These are phyloP conservation scores for Caenorhabditis briggsae DNA, from an alignment of 1,140 invertebrate genomes.

Conservation along the genomic window DNA sequence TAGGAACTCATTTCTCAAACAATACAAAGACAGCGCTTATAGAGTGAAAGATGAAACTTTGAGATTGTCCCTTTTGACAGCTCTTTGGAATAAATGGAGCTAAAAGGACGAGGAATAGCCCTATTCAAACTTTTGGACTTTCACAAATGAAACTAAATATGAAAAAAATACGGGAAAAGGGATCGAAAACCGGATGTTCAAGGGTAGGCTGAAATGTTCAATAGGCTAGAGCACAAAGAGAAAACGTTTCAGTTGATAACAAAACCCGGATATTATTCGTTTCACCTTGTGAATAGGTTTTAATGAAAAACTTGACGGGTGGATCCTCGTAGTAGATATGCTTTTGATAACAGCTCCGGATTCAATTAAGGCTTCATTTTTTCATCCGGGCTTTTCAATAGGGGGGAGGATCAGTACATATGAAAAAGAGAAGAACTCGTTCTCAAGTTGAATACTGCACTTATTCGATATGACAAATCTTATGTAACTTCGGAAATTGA, in stretches of 20 bases:
- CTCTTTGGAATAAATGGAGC: too few relatives aligned
- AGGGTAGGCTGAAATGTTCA: neutral
- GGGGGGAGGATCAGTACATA: neutral
- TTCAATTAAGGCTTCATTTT: slow-evolving; percentile 40
- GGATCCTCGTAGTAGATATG: neutral
- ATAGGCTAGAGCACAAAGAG: neutral
- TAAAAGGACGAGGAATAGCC: too few relatives aligned
- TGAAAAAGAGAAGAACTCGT: neutral
- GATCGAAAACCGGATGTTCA: slow-evolving; percentile 24
- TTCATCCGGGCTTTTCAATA: neutral
- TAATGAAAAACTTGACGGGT: neutral
- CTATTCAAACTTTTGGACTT: too few relatives aligned
- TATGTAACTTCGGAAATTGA: neutral
- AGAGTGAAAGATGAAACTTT: too few relatives aligned
- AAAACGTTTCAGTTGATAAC: neutral
- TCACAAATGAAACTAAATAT: neutral
- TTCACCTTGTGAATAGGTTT: slow-evolving; percentile 32
- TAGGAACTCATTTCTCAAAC: too few relatives aligned
- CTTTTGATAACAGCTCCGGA: neutral
- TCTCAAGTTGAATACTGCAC: neutral
- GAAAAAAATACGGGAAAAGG: neutral
- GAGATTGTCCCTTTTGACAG: too few relatives aligned
- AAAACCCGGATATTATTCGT: slow-evolving; percentile 30
- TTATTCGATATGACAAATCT: neutral
- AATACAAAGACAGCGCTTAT: too few relatives aligned